A percentile compares a stretch with the other conserved stretches of the same genome.
phyloP scores from a whole-genome alignment of 2,797 vertebrate genomes.

The Notolabrus celidotus region DNA sequence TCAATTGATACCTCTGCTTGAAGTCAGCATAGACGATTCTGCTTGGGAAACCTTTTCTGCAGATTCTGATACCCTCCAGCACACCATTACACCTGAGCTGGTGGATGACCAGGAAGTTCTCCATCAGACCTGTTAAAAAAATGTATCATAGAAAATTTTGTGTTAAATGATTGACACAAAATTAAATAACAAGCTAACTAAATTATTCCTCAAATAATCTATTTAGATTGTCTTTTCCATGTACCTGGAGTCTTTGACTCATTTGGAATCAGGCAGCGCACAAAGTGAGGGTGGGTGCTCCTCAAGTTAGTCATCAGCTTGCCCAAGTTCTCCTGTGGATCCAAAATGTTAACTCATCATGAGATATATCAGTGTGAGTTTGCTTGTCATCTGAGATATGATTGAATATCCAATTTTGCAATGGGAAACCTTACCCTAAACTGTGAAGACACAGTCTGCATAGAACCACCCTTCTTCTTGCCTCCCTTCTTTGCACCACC shows the following conservation, averaged over 20 bases:
- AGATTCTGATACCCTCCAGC: constrained; percentile 92
- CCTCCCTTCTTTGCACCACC: constrained; percentile 85
- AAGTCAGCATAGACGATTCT: constrained; percentile 89
- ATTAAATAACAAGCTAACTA: background rate
- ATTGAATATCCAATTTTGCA: background rate
- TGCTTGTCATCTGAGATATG: background rate
- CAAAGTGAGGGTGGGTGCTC: constrained; percentile 92
- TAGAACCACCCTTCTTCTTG: constrained; percentile 93
- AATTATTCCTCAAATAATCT: background rate
- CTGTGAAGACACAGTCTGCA: constrained; percentile 92
- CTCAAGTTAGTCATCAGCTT: constrained; percentile 91
- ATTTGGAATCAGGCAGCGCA: constrained; percentile 93
- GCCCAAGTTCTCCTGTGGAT: constrained; percentile 90
- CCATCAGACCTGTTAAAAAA: constrained; percentile 86
- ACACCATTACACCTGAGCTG: constrained; percentile 93
- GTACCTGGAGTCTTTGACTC: constrained; percentile 94
- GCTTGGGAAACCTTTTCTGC: constrained; percentile 90
- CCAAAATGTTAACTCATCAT: background rate
- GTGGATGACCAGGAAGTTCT: constrained; percentile 92
- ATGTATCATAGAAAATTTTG: background rate
- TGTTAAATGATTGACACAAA: background rate
- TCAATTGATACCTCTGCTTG: constrained; percentile 82
- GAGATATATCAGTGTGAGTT: background rate
- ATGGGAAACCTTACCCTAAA: constrained; percentile 84
- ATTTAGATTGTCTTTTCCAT: background rate